These are phyloP conservation scores for Tapera naevia DNA, from an alignment of 2,797 vertebrate genomes.

Conservation along the genomic window DNA sequence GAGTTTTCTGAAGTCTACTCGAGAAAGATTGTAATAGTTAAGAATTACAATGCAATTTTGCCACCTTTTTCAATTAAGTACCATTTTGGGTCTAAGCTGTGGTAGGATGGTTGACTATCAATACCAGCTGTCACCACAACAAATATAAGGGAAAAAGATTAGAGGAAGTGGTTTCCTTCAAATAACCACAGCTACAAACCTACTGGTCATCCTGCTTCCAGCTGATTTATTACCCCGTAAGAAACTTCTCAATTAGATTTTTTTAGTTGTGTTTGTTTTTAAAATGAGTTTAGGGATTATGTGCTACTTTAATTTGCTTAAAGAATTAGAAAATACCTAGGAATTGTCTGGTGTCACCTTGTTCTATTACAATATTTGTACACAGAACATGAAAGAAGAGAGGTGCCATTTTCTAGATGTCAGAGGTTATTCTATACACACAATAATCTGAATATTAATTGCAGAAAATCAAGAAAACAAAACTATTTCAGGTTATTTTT, in stretches of 20 bases:
- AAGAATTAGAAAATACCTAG: background rate
- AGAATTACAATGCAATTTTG: background rate
- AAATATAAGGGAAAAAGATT: background rate
- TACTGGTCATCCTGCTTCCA: background rate
- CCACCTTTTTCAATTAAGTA: background rate
- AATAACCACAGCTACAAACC: background rate
- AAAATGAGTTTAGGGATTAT: background rate
- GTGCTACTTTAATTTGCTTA: background rate
- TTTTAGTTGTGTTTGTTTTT: background rate
- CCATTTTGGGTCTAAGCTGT: background rate
- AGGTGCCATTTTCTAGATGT: background rate
- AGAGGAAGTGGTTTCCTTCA: background rate
- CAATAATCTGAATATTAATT: background rate
- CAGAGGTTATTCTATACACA: background rate
- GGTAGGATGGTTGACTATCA: background rate
- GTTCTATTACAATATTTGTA: background rate
- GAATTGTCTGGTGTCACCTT: background rate
- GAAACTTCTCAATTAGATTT: background rate
- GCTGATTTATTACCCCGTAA: background rate
- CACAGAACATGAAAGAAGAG: background rate
- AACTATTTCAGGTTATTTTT: background rate
- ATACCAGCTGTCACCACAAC: background rate
- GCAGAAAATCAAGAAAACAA: background rate
- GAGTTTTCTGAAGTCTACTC: background rate
- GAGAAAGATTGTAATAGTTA: background rate